Conservation (phyloP, 2,113 vertebrate genomes). For the Vulpes lagopus region DNA sequence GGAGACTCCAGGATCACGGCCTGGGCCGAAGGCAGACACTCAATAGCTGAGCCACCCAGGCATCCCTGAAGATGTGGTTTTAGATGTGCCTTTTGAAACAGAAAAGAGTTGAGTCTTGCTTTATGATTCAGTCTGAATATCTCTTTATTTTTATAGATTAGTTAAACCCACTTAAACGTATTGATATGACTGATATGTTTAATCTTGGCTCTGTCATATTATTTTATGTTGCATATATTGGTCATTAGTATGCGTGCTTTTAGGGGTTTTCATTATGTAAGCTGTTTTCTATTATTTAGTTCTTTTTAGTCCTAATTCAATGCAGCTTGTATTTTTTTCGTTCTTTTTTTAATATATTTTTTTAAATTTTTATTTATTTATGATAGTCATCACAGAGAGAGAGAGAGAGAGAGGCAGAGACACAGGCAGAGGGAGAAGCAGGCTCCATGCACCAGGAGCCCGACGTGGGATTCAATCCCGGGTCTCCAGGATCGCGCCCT, state of each 20-base stretch:
- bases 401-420: too few relatives aligned
- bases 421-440: too few relatives aligned
- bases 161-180: not conserved
- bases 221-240: not conserved
- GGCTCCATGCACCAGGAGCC: too few relatives aligned
- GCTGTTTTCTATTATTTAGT: not conserved
- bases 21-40: too few relatives aligned
- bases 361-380: too few relatives aligned
- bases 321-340: not conserved
- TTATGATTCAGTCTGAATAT: not conserved
- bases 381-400: too few relatives aligned
- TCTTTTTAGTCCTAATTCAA: not conserved
- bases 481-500: too few relatives aligned
- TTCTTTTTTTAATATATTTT: too few relatives aligned
- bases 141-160: not conserved
- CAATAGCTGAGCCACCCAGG: too few relatives aligned
- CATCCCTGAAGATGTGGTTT: not conserved
- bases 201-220: not conserved
- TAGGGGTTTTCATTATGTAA: not conserved
- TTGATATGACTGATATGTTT: not conserved
- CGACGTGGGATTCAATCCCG: too few relatives aligned
- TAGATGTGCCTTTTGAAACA: not conserved
- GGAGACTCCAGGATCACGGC: too few relatives aligned
- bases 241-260: not conserved
- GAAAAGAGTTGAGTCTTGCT: not conserved